A percentile compares a stretch with the other conserved stretches of the same genome.
Evolutionary conservation across 2,888 invertebrate genomes (phyloP).

Genomic region (Drosophila borealis): DNA sequence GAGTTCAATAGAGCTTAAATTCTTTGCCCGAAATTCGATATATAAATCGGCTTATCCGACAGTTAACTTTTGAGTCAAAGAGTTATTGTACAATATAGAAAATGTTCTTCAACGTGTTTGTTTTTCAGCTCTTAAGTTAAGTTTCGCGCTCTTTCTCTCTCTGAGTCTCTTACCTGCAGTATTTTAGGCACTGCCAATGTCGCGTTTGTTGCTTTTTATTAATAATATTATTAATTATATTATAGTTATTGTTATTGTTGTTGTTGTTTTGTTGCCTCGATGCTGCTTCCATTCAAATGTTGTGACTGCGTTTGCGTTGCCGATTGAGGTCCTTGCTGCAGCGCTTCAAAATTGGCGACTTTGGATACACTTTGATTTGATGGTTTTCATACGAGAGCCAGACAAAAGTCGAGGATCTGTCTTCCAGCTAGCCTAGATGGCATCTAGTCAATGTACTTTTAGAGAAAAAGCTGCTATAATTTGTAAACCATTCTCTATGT

Average conservation of each 20-base stretch:
- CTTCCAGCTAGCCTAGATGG: too few relatives aligned
- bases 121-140: not conserved
- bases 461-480: too few relatives aligned
- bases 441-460: not conserved
- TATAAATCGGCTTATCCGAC: too few relatives aligned
- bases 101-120: not conserved
- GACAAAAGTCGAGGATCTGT: too few relatives aligned
- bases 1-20: not conserved
- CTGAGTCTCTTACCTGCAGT: slow-evolving; percentile 39
- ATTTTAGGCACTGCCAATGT: slow-evolving; percentile 48
- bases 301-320: slow-evolving; percentile 34
- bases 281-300: slow-evolving; percentile 82
- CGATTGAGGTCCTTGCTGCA: slow-evolving; percentile 4
- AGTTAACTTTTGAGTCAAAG: too few relatives aligned
- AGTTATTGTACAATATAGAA: not conserved
- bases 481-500: too few relatives aligned
- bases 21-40: not conserved
- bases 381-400: not conserved
- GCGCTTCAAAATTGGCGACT: not conserved
- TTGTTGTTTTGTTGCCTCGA: slow-evolving; percentile 42
- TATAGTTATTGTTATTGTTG: slow-evolving; percentile 11
- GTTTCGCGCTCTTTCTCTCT: not conserved
- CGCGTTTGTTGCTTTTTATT: slow-evolving; percentile 25
- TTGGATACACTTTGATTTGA: slow-evolving; percentile 2
- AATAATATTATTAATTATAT: not conserved